Base-by-base conservation (phyloP, 2,888 invertebrate species). In the Brachyptera putata region DNA sequence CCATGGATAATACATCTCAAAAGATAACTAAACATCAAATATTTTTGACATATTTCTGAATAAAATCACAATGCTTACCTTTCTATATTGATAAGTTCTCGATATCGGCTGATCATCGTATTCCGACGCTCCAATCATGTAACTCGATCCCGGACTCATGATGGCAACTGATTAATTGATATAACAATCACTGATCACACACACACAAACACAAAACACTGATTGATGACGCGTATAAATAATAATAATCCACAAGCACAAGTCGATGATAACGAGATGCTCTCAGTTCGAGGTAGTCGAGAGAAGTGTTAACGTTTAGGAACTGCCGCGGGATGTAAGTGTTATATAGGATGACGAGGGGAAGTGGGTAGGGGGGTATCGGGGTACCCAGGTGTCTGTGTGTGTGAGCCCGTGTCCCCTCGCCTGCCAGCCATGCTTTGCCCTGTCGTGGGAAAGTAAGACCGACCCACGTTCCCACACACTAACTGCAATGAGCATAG, bases 401-500 rank as follows among this genome's bases (percentile, higher is more conserved):
- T 9, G 39, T 14, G n/a, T n/a, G n/a, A 30, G 16, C 49, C 55
- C 36, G 13, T 9, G 39, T 14, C 7, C 14, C 43, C 24, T 16
- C 21, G 24, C n/a, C 3, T 3, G 46, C 5, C 24, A 11, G 46
- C 30, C n/a, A n/a, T n/a, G n/a, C n/a, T 26, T 46, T 30, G 46
- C 26, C 30, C 25, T 58, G 62, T 61, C 79, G 80, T 79, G 80
- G 79, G 80, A 79, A 79, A 75, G 76, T 77, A 76, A 76, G 78
- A 77, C 76, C 76, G 76, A 74, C 72, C 77, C 77, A 76, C 78
- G 79, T 79, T 79, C 79, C 79, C 79, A 79, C 79, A 65, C 66
- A 78, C 78, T 76, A n/a, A n/a, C n/a, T 76, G 74, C 74, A 75
- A 39, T 4, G 4, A 39, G 7, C 11, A 7, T n/a, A 9, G 39